These are phyloP conservation scores for Tamias sibiricus DNA, from an alignment of 2,113 vertebrate genomes.

Conservation along the genomic window DNA sequence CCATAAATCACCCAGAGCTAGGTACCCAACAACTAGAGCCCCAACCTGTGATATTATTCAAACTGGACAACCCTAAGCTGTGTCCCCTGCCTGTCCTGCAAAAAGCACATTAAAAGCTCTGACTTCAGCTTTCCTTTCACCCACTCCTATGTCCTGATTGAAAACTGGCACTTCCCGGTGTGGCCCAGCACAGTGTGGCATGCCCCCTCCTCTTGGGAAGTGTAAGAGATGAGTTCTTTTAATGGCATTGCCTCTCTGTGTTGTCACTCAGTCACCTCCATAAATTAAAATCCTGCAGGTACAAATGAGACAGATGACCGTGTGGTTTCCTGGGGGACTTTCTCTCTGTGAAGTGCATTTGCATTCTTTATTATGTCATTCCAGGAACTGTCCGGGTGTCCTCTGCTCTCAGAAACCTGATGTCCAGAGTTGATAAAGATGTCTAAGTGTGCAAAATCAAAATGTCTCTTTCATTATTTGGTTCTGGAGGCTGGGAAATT, in stretches of 20 bases:
- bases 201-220: background rate
- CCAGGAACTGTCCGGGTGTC: background rate
- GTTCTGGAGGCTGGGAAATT: background rate
- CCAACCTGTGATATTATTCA: background rate
- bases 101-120: background rate
- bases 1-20: background rate
- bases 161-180: background rate
- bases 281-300: background rate
- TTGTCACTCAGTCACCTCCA: background rate
- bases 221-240: background rate
- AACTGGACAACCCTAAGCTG: background rate
- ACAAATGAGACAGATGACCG: background rate
- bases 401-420: background rate
- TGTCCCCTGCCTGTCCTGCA: background rate
- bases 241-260: background rate
- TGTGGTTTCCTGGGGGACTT: background rate
- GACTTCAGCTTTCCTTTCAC: background rate
- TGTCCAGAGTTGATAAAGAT: background rate
- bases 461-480: background rate
- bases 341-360: background rate
- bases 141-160: background rate
- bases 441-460: background rate
- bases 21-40: background rate
- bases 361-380: background rate
- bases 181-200: fast-evolving